Evolutionary conservation across 2,888 invertebrate genomes (phyloP).

Genomic region (Dynastes grantii): DNA sequence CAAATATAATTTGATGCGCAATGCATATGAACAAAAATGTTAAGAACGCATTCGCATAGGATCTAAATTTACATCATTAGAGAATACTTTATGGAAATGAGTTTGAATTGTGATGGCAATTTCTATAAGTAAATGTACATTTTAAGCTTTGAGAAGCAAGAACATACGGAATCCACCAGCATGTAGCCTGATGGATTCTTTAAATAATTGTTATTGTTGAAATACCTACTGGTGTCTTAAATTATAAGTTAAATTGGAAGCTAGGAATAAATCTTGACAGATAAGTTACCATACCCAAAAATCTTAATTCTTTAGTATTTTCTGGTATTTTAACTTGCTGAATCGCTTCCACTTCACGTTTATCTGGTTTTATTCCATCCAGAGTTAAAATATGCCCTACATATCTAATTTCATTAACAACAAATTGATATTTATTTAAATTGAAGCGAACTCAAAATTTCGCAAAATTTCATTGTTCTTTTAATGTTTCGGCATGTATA

Average conservation of each 20-base stretch:
- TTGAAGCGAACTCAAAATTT: conserved; percentile 51
- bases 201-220: too few relatives aligned
- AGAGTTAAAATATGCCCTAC: conserved; percentile 31
- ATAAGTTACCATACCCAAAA: conserved; percentile 59
- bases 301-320: conserved; percentile 53
- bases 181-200: too few relatives aligned
- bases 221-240: too few relatives aligned
- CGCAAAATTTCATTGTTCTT: conserved; percentile 46
- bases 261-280: conserved; percentile 56
- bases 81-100: too few relatives aligned
- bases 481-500: conserved; percentile 27
- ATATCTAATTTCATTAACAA: conserved; percentile 44
- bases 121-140: too few relatives aligned
- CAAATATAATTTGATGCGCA: too few relatives aligned
- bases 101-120: too few relatives aligned
- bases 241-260: conserved; percentile 43
- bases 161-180: too few relatives aligned
- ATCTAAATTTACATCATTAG: too few relatives aligned
- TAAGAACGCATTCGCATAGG: too few relatives aligned
- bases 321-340: conserved; percentile 53
- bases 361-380: conserved; percentile 52
- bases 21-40: too few relatives aligned
- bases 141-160: too few relatives aligned
- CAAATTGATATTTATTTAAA: conserved; percentile 52
- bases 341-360: conserved; percentile 54